phyloP scores from a whole-genome alignment of 2,888 invertebrate species.

The Eurytoma californica region DNA sequence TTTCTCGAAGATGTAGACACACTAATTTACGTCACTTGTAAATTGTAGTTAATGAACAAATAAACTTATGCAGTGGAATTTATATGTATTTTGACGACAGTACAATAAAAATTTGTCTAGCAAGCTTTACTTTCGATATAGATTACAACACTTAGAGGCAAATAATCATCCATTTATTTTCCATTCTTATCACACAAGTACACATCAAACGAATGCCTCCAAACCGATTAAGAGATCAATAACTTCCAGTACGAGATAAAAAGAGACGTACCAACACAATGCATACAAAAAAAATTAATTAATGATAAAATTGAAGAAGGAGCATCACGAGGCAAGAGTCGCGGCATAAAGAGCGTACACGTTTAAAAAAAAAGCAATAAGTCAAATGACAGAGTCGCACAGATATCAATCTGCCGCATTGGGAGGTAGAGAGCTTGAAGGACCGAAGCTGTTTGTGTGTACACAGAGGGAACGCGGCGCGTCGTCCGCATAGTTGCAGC shows the following conservation, averaged over 20 bases:
- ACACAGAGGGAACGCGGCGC: background rate
- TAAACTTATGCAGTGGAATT: too few relatives aligned
- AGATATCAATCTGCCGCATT: conserved; percentile 52
- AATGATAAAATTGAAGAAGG: conserved; percentile 24
- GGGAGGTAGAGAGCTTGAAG: conserved; percentile 52
- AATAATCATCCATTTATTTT: too few relatives aligned
- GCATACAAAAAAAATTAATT: conserved; percentile 18
- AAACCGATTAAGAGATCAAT: conserved; percentile 16
- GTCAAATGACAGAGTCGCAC: conserved; percentile 46
- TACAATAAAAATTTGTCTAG: too few relatives aligned
- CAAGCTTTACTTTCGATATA: too few relatives aligned
- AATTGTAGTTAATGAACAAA: too few relatives aligned
- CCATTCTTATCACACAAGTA: background rate
- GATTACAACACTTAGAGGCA: too few relatives aligned
- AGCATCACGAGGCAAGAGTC: background rate
- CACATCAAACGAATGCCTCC: background rate
- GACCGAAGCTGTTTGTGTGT: conserved; percentile 37
- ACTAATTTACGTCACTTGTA: too few relatives aligned
- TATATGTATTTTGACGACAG: too few relatives aligned
- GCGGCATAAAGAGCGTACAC: background rate
- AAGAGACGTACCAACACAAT: background rate
- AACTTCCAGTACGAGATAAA: conserved; percentile 22
- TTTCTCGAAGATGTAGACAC: too few relatives aligned
- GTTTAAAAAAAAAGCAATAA: conserved; percentile 48
- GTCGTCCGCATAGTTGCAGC: conserved; percentile 48